Conservation (phyloP, 2,113 vertebrate genomes). For the Muntiacus muntjak region DNA sequence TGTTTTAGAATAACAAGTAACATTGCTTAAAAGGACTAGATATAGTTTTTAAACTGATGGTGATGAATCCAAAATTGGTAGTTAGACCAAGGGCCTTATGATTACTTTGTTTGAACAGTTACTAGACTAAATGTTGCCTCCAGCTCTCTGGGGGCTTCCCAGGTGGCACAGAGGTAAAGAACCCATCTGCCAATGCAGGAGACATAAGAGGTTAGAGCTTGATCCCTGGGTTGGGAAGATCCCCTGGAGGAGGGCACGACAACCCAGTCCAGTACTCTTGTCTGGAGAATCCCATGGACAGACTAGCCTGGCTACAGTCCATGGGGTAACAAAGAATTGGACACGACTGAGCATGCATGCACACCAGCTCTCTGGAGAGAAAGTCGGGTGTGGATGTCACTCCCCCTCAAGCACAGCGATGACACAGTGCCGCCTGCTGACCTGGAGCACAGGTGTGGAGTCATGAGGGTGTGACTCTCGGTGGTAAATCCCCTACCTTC, state of each 20-base stretch:
- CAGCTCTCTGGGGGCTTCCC: background rate
- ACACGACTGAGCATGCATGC: background rate
- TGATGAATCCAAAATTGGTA: background rate
- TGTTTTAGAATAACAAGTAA: background rate
- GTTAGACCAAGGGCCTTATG: background rate
- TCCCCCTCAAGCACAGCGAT: background rate
- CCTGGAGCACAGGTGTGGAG: background rate
- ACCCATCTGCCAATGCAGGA: background rate
- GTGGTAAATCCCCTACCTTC: background rate
- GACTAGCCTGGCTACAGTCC: background rate
- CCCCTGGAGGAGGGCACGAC: background rate
- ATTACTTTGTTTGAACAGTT: slow-evolving; percentile 23
- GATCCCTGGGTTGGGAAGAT: background rate
- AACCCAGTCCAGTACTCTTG: background rate
- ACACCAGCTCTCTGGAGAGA: background rate
- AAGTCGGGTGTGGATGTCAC: background rate
- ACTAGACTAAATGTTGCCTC: background rate
- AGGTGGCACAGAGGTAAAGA: background rate
- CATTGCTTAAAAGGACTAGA: background rate
- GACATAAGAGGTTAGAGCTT: background rate
- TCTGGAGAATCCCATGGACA: background rate
- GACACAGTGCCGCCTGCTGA: background rate
- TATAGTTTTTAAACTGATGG: background rate
- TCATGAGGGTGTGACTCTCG: background rate
- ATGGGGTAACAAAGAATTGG: background rate